Percentiles rank a stretch among this genome's conserved stretches.
These are phyloP conservation scores for Syrmaticus mikado DNA, from an alignment of 2,113 vertebrate species.

Conservation along the genomic window DNA sequence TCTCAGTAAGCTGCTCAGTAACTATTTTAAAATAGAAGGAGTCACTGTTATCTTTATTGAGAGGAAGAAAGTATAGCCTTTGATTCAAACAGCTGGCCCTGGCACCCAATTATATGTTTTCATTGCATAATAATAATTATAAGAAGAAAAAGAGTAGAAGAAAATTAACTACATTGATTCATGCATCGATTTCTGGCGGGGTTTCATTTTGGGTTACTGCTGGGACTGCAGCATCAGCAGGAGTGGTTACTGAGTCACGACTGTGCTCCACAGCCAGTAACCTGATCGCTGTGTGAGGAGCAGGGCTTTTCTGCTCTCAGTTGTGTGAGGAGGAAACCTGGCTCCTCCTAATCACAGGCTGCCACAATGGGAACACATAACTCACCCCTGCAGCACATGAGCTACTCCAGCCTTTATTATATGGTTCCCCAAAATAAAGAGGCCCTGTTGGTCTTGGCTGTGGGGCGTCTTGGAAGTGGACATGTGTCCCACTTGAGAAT, in stretches of 20 bases:
- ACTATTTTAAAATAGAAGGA: neutral
- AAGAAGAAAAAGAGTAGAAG: neutral
- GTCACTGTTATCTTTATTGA: slow-evolving; percentile 7
- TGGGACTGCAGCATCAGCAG: slow-evolving; percentile 14
- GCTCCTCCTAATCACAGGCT: slow-evolving; percentile 9
- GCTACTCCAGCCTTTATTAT: neutral
- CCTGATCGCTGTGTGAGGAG: neutral
- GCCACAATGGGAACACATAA: neutral
- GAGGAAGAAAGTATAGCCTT: neutral
- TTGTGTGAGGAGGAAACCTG: neutral
- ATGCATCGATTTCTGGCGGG: slow-evolving; percentile 5
- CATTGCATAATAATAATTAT: neutral
- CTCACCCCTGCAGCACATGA: neutral
- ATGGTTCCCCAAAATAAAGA: neutral
- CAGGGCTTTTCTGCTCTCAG: neutral
- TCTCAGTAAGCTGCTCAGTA: neutral
- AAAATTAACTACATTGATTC: slow-evolving; percentile 53
- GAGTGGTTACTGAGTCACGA: neutral
- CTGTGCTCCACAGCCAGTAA: neutral
- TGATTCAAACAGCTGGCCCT: slow-evolving; percentile 19
- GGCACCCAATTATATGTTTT: slow-evolving; percentile 21
- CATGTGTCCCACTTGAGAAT: fast-evolving
- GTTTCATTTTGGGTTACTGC: slow-evolving; percentile 37
- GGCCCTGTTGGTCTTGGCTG: neutral
- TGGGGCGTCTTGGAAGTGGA: neutral